Evolutionary conservation across 1,140 invertebrate genomes (phyloP).

Genomic region (Geopemphigus sp.): DNA sequence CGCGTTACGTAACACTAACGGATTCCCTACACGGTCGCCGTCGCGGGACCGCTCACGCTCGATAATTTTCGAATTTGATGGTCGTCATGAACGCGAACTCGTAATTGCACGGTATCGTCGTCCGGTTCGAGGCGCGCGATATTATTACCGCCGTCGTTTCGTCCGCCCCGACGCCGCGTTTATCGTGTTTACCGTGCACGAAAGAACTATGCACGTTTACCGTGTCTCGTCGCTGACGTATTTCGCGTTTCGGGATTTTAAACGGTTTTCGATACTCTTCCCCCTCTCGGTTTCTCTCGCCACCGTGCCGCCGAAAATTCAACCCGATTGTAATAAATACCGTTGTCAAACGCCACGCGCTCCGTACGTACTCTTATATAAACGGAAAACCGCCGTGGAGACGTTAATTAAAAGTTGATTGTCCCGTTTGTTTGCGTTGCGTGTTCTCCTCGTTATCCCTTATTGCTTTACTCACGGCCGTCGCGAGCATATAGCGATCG

Average conservation of each 20-base stretch:
- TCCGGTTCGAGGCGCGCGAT: not conserved
- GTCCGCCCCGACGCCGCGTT: not conserved
- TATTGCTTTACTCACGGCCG: not conserved
- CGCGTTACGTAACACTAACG: too few relatives aligned
- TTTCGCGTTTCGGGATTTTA: too few relatives aligned
- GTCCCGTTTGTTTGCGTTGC: not conserved
- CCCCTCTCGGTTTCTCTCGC: too few relatives aligned
- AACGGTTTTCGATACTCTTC: too few relatives aligned
- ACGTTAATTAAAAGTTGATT: constrained; percentile 28
- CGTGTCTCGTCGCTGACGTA: too few relatives aligned
- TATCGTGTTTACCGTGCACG: not conserved
- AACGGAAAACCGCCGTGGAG: not conserved
- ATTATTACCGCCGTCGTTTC: not conserved
- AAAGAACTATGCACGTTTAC: not conserved
- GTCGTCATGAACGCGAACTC: not conserved
- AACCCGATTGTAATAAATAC: too few relatives aligned
- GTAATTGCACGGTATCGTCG: constrained; percentile 15
- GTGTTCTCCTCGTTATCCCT: too few relatives aligned
- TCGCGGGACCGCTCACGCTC: constrained; percentile 28
- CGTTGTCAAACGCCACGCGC: too few relatives aligned
- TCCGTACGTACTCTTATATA: too few relatives aligned
- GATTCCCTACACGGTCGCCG: not conserved
- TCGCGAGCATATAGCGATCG: not conserved
- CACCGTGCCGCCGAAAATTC: too few relatives aligned
- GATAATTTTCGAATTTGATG: constrained; percentile 31